Conservation (phyloP, 1,140 invertebrate genomes). For the Homarus americanus region DNA sequence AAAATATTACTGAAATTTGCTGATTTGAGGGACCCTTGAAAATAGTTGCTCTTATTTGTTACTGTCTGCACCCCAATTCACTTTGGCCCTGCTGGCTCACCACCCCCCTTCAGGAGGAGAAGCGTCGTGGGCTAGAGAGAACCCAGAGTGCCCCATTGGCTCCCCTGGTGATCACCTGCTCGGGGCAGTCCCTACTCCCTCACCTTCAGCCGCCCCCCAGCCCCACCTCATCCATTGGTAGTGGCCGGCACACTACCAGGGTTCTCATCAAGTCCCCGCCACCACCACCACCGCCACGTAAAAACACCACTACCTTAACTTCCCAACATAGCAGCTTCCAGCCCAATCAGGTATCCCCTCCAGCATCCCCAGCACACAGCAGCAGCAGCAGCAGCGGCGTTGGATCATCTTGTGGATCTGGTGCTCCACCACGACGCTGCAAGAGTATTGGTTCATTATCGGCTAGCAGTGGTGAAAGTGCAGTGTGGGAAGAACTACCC, state of each 20-base stretch:
- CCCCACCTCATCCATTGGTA: conserved; percentile 64
- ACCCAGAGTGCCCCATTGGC: conserved; percentile 68
- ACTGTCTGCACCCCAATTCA: conserved; percentile 66
- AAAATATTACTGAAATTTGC: neutral
- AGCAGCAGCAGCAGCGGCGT: conserved; percentile 66
- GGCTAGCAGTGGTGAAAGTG: conserved; percentile 66
- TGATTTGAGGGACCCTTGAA: conserved; percentile 48
- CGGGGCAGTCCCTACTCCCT: conserved; percentile 52
- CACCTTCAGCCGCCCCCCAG: conserved; percentile 60
- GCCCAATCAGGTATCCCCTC: conserved; percentile 54
- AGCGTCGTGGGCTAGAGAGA: conserved; percentile 60
- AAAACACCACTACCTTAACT: conserved; percentile 57
- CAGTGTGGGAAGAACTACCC: conserved; percentile 56
- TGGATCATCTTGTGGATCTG: conserved; percentile 58
- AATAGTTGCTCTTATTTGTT: conserved; percentile 66
- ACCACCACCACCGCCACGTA: conserved; percentile 67
- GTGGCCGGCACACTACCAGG: conserved; percentile 64
- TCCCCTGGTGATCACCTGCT: conserved; percentile 65
- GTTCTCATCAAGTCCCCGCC: conserved; percentile 70
- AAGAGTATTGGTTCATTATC: conserved; percentile 68
- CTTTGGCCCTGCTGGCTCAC: conserved; percentile 22
- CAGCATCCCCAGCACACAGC: conserved; percentile 68
- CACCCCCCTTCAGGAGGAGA: conserved; percentile 61
- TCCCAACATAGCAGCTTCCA: conserved; percentile 39
- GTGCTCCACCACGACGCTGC: conserved; percentile 59